Percentiles rank a stretch among this genome's conserved stretches.
phyloP scores from a whole-genome alignment of 1,140 invertebrate genomes.

The Drosophila pandora region DNA sequence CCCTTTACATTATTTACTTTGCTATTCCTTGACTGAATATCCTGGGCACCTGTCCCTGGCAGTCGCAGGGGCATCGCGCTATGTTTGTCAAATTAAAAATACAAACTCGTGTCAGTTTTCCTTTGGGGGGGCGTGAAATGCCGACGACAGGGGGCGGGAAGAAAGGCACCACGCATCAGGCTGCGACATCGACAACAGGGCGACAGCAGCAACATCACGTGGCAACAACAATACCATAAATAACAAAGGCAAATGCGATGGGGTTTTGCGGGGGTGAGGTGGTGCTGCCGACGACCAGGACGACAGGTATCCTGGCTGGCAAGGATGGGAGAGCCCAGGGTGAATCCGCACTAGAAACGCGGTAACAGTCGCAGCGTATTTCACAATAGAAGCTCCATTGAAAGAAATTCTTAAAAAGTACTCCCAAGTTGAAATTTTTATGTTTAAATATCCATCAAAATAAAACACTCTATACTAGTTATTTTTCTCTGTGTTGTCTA shows the following conservation, averaged over 20 bases:
- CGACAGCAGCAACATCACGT: conserved; percentile 48
- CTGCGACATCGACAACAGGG: conserved; percentile 30
- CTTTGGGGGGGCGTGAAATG: conserved; percentile 23
- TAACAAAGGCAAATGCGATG: conserved; percentile 74
- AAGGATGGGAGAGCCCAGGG: conserved; percentile 10
- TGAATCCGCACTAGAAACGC: conserved; percentile 60
- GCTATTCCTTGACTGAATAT: not conserved
- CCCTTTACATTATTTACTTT: not conserved
- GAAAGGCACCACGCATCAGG: conserved; percentile 63
- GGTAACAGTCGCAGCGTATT: conserved; percentile 48
- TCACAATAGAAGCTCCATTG: conserved; percentile 46
- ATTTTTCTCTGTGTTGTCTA: conserved; percentile 7
- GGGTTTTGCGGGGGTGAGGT: conserved; percentile 8
- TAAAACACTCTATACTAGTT: not conserved
- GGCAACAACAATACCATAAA: conserved; percentile 74
- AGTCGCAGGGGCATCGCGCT: conserved; percentile 35
- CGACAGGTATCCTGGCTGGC: conserved; percentile 30
- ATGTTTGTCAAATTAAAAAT: conserved; percentile 57
- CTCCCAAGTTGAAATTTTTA: not conserved
- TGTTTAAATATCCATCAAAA: too few species aligned
- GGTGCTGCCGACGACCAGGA: conserved; percentile 37
- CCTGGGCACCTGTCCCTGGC: conserved; percentile 44
- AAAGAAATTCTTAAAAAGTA: not conserved
- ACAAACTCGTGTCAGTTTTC: conserved; percentile 47
- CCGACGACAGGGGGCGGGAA: conserved; percentile 36